phyloP scores from a whole-genome alignment of 2,113 vertebrate genomes.

The Acrocephalus arundinaceus region DNA sequence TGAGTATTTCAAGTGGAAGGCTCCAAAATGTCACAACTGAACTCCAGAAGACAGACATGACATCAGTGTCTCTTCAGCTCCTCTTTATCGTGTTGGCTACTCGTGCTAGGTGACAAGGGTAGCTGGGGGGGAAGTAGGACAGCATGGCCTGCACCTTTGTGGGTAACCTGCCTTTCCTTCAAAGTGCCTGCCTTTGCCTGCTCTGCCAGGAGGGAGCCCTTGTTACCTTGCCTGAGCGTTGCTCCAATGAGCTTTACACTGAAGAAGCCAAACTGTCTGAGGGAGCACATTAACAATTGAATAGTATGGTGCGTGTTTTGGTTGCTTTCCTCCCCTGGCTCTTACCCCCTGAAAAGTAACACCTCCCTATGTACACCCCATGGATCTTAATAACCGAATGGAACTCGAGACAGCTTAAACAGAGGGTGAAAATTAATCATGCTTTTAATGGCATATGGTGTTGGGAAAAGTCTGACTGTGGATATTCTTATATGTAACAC shows the following conservation, averaged over 20 bases:
- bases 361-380: neutral
- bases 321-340: neutral
- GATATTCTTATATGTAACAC: neutral
- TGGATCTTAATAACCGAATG: neutral
- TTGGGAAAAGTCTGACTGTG: neutral
- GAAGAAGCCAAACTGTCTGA: neutral
- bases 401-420: neutral
- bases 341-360: neutral
- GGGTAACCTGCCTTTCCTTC: neutral
- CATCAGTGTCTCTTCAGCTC: neutral
- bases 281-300: neutral
- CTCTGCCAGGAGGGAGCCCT: neutral
- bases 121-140: neutral
- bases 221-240: neutral
- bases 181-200: neutral
- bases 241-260: neutral
- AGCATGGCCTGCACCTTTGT: neutral
- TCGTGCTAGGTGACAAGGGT: neutral
- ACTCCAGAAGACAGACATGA: neutral
- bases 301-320: neutral
- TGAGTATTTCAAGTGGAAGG: neutral
- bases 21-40: neutral
- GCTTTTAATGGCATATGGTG: neutral
- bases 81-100: neutral
- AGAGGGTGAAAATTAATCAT: neutral